These are phyloP conservation scores for Epistrophe eligans DNA, from an alignment of 2,888 invertebrate genomes.

Conservation along the genomic window DNA sequence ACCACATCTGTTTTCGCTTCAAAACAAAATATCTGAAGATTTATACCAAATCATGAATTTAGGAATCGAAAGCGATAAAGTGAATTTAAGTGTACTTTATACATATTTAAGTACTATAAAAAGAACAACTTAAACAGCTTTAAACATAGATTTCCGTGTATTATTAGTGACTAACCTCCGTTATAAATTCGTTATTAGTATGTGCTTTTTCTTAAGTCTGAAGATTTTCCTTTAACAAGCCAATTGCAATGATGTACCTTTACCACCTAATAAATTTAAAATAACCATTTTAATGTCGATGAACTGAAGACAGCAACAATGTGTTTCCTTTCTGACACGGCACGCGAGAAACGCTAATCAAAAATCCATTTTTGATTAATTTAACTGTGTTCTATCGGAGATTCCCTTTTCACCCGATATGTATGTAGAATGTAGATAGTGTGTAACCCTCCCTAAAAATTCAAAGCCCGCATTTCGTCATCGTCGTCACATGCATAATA, in stretches of 20 bases:
- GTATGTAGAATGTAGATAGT: background rate
- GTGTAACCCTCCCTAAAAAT: constrained; percentile 27
- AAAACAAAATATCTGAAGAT: no score
- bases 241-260: background rate
- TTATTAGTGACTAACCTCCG: no score
- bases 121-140: no score
- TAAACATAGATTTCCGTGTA: no score
- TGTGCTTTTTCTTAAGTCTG: no score
- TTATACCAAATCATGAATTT: no score
- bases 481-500: constrained; percentile 61
- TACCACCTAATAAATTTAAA: constrained; percentile 34
- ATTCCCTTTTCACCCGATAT: constrained; percentile 11
- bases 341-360: constrained; percentile 56
- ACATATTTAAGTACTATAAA: no score
- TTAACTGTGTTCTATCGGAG: constrained; percentile 48
- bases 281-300: background rate
- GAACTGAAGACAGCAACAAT: constrained; percentile 2
- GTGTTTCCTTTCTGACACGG: constrained; percentile 5
- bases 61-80: no score
- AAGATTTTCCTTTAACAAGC: no score
- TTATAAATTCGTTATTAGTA: no score
- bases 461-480: constrained; percentile 65
- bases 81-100: no score
- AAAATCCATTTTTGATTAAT: constrained; percentile 67
- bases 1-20: no score